A percentile compares a stretch with the other conserved stretches of the same genome.
Conservation (phyloP, 2,797 vertebrate species). For the Oophaga sylvatica region DNA sequence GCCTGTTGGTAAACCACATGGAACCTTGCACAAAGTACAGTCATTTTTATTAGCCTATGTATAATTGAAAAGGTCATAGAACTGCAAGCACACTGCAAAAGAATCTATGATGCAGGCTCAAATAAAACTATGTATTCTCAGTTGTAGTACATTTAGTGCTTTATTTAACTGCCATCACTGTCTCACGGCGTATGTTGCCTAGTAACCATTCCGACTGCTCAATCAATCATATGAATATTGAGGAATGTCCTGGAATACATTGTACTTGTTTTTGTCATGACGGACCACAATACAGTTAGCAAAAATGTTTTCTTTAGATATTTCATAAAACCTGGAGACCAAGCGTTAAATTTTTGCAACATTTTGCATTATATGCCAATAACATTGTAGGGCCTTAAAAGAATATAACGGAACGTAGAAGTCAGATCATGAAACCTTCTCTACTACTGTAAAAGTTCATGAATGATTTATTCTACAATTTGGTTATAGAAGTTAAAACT, state of each 20-base stretch:
- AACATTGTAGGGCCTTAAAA: not conserved
- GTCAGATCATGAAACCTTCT: not conserved
- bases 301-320: not conserved
- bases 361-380: not conserved
- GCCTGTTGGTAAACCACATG: too few relatives aligned
- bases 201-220: conserved; percentile 12
- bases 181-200: conserved; percentile 17
- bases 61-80: not conserved
- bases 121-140: not conserved
- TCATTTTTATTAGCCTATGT: too few relatives aligned
- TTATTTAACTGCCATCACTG: conserved; percentile 6
- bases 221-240: conserved; percentile 31
- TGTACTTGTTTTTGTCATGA: conserved; percentile 1
- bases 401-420: not conserved
- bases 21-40: too few relatives aligned
- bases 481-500: not conserved
- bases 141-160: not conserved
- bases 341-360: not conserved
- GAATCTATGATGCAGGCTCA: not conserved
- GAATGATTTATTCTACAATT: not conserved
- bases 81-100: not conserved
- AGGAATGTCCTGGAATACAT: not conserved
- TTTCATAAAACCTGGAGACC: not conserved
- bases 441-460: not conserved
- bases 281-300: not conserved